A percentile compares a stretch with the other conserved stretches of the same genome.
phyloP scores from a whole-genome alignment of 2,888 invertebrate genomes.

The Cataglyphis cursor region DNA sequence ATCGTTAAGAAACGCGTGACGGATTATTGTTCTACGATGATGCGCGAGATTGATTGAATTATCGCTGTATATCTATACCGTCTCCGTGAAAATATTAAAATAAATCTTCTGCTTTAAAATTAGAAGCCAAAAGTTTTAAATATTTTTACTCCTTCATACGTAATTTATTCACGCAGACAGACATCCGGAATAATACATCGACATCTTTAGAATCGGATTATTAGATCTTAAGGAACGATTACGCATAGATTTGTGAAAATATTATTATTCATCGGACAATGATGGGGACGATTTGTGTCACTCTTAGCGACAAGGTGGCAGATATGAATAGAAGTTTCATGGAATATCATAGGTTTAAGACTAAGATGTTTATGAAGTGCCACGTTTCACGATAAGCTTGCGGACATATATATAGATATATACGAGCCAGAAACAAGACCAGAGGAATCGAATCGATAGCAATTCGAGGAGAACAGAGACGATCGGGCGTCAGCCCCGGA shows the following conservation, averaged over 20 bases:
- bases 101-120: background rate
- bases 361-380: constrained; percentile 39
- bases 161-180: background rate
- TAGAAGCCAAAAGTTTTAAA: background rate
- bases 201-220: background rate
- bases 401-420: constrained; percentile 53
- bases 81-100: background rate
- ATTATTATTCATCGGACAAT: background rate
- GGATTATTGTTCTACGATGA: constrained; percentile 24
- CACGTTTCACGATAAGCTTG: constrained; percentile 30
- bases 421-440: constrained; percentile 41
- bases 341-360: background rate
- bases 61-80: no score
- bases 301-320: background rate
- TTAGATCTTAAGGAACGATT: background rate
- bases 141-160: background rate
- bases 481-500: constrained; percentile 60
- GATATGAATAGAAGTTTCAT: background rate
- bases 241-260: background rate
- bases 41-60: background rate
- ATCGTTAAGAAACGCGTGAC: constrained; percentile 43
- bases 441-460: constrained; percentile 69
- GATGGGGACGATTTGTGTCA: background rate
- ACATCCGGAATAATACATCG: background rate
- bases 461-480: constrained; percentile 59